These are phyloP conservation scores for Fringilla coelebs DNA, from an alignment of 2,797 vertebrate genomes.

Conservation along the genomic window DNA sequence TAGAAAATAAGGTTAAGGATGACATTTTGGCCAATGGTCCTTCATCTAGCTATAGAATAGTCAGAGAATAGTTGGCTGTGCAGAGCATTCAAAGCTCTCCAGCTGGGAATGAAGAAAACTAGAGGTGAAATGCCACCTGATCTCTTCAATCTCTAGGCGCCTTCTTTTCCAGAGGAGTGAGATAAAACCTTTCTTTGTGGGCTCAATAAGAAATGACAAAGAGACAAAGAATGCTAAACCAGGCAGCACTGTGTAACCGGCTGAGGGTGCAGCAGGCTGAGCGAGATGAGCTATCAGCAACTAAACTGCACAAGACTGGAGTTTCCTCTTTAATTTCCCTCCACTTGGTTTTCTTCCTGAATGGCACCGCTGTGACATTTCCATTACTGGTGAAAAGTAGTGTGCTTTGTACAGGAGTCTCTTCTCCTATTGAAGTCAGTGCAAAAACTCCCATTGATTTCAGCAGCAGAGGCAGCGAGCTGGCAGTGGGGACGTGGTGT, in stretches of 20 bases:
- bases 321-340: constrained; percentile 63
- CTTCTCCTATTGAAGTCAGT: background rate
- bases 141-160: constrained; percentile 26
- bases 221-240: constrained; percentile 34
- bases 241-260: constrained; percentile 1
- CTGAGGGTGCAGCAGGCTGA: constrained; percentile 41
- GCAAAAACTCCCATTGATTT: constrained; percentile 47
- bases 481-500: background rate
- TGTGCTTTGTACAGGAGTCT: constrained; percentile 28
- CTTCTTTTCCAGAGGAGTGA: constrained; percentile 48
- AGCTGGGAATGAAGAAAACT: constrained; percentile 50
- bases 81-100: constrained; percentile 47
- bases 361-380: constrained; percentile 61
- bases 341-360: constrained; percentile 49
- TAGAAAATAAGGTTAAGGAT: constrained; percentile 67
- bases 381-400: constrained; percentile 52
- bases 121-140: constrained; percentile 40
- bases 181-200: constrained; percentile 47
- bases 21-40: constrained; percentile 66
- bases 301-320: constrained; percentile 51
- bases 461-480: background rate
- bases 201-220: constrained; percentile 55
- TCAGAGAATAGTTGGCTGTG: constrained; percentile 26
- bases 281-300: constrained; percentile 43
- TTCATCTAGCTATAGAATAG: constrained; percentile 48